Percentiles rank a stretch among this genome's conserved stretches.
Evolutionary conservation across 64 coral and sea anemone species (phyloP).

Genomic region (Actinia tenebrosa): DNA sequence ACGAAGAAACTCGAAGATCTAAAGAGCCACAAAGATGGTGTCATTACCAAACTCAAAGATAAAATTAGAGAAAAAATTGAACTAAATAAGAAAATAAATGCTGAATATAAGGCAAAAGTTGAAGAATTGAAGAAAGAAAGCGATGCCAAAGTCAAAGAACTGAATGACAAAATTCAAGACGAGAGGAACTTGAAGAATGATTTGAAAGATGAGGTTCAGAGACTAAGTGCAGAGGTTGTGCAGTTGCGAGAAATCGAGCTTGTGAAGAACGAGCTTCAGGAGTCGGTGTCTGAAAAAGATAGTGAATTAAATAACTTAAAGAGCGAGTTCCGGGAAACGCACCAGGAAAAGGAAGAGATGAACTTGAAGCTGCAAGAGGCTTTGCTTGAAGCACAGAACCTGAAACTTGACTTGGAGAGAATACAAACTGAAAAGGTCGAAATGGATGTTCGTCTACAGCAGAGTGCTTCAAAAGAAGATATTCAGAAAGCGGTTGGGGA

Average conservation of each 20-base stretch:
- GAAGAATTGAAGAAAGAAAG: constrained; percentile 36
- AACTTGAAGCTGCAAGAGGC: constrained; percentile 38
- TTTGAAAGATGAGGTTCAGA: constrained; percentile 31
- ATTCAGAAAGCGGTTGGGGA: constrained; percentile 42
- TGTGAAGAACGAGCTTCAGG: constrained; percentile 1
- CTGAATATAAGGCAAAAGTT: constrained; percentile 52
- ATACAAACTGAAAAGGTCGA: constrained; percentile 49
- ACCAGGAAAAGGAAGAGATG: constrained; percentile 36
- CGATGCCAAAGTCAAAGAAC: constrained; percentile 21
- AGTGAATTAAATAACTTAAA: constrained; percentile 16
- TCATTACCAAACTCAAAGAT: constrained; percentile 81
- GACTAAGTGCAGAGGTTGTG: constrained; percentile 15
- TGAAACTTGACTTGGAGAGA: constrained; percentile 45
- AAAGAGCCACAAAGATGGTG: constrained; percentile 67
- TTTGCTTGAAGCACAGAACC: constrained; percentile 35
- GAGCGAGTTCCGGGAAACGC: constrained; percentile 3
- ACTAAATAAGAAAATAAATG: constrained; percentile 68
- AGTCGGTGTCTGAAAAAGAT: constrained; percentile 15
- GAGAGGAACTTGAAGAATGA: constrained; percentile 26
- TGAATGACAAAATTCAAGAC: constrained; percentile 7
- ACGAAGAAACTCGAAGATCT: constrained; percentile 53
- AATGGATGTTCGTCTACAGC: constrained; percentile 45
- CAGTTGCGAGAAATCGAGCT: constrained; percentile 20
- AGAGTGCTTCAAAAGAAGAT: constrained; percentile 42
- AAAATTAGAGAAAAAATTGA: constrained; percentile 84